A percentile compares a stretch with the other conserved stretches of the same genome.
Conservation (phyloP, 2,888 invertebrate genomes). For the Sepioteuthis lessoniana region DNA sequence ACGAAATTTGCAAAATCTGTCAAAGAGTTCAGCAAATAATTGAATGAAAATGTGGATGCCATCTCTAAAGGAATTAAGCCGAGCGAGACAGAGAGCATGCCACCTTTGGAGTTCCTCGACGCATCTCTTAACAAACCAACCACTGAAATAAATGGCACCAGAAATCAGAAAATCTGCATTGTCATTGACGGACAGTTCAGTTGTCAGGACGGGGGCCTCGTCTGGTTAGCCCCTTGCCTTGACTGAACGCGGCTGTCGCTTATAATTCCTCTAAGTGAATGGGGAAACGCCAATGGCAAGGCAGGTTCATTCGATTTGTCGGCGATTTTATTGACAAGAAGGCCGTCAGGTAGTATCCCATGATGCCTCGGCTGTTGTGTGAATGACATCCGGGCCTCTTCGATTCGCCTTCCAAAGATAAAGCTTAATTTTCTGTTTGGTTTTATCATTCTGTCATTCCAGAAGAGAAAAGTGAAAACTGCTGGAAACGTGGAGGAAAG, state of each 20-base stretch:
- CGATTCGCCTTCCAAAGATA: not conserved
- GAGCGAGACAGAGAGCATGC: not conserved
- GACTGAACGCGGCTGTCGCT: slow-evolving; percentile 33
- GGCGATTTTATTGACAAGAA: not conserved
- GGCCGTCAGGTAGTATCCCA: not conserved
- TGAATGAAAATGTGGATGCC: not conserved
- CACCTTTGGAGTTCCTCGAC: not conserved
- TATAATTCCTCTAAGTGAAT: slow-evolving; percentile 17
- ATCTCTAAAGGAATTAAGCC: not conserved
- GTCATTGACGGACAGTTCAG: slow-evolving; percentile 1
- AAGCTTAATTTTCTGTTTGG: not conserved
- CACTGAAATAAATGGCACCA: not conserved
- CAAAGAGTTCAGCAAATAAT: not conserved
- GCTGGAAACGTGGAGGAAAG: not conserved
- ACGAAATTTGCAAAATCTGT: not conserved
- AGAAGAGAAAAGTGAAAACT: not conserved
- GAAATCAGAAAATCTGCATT: not conserved
- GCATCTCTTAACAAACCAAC: not conserved
- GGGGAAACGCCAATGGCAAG: not conserved
- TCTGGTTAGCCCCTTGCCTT: not conserved
- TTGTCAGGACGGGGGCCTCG: not conserved
- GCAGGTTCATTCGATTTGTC: slow-evolving; percentile 33
- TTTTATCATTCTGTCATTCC: not conserved
- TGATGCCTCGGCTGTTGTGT: not conserved
- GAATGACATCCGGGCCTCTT: not conserved